These are phyloP conservation scores for Todiramphus chloris DNA, from an alignment of 2,113 vertebrate genomes.

Conservation along the genomic window DNA sequence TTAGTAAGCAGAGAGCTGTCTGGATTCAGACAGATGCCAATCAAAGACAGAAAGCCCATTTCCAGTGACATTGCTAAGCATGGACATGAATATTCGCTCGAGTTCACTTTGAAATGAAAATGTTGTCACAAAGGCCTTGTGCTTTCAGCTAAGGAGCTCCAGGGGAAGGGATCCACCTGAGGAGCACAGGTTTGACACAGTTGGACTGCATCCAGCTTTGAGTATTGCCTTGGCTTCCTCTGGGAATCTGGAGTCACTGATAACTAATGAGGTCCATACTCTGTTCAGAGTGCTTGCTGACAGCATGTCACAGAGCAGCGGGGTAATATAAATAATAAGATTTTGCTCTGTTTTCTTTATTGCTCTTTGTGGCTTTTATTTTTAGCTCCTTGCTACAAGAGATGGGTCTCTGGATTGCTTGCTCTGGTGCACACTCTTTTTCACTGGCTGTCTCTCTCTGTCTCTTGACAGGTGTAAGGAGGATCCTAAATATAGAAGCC, in stretches of 20 bases:
- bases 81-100: neutral
- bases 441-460: conserved; percentile 2
- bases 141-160: neutral
- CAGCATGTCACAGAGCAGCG: conserved; percentile 50
- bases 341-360: conserved; percentile 56
- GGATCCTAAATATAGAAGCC: conserved; percentile 59
- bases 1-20: neutral
- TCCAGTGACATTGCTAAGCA: neutral
- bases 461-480: conserved; percentile 71
- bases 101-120: neutral
- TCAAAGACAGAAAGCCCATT: neutral
- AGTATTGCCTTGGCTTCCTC: neutral
- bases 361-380: conserved; percentile 67
- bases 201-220: conserved; percentile 42
- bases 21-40: neutral
- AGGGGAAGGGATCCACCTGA: conserved; percentile 26
- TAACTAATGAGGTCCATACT: conserved; percentile 35
- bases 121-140: neutral
- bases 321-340: conserved; percentile 65
- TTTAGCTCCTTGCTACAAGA: conserved; percentile 62
- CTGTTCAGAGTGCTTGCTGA: neutral
- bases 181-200: conserved; percentile 44
- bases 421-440: conserved; percentile 34
- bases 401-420: conserved; percentile 41
- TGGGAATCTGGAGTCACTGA: neutral